These are phyloP conservation scores for Prunella strophiata DNA, from an alignment of 2,797 vertebrate genomes.

Conservation along the genomic window DNA sequence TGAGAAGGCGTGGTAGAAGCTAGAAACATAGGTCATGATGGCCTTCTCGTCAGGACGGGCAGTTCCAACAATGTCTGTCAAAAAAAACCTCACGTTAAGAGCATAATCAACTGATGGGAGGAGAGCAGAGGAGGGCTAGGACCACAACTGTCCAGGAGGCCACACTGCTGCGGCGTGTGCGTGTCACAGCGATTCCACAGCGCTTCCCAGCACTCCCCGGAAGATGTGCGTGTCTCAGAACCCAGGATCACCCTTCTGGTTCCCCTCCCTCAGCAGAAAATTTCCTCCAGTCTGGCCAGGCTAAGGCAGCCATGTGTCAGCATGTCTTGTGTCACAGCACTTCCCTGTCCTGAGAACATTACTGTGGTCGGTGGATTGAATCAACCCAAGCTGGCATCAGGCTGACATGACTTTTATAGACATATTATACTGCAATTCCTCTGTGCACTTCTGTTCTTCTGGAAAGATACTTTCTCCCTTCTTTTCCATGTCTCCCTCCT, in stretches of 20 bases:
- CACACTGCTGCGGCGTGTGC: neutral
- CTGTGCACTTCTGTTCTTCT: neutral
- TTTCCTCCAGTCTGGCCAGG: neutral
- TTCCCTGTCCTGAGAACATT: neutral
- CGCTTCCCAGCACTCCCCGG: neutral
- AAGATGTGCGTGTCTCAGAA: neutral
- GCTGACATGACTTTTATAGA: neutral
- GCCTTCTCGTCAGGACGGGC: slow-evolving; percentile 98
- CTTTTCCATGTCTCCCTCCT: neutral
- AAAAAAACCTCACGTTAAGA: slow-evolving; percentile 80
- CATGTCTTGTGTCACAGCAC: neutral
- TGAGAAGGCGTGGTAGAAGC: slow-evolving; percentile 99
- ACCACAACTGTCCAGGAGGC: slow-evolving; percentile 29
- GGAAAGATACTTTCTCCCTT: neutral
- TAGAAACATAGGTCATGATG: slow-evolving; percentile 99
- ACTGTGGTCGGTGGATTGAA: neutral
- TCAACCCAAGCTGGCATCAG: neutral
- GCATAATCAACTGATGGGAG: slow-evolving; percentile 48
- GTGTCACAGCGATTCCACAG: neutral
- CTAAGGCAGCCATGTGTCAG: neutral
- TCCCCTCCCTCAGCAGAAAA: neutral
- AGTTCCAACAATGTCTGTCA: slow-evolving; percentile 97
- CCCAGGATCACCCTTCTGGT: neutral
- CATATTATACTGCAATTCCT: neutral
- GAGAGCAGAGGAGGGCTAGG: slow-evolving; percentile 25